phyloP scores from a whole-genome alignment of 2,113 vertebrate species.

The Hippocampus zosterae region DNA sequence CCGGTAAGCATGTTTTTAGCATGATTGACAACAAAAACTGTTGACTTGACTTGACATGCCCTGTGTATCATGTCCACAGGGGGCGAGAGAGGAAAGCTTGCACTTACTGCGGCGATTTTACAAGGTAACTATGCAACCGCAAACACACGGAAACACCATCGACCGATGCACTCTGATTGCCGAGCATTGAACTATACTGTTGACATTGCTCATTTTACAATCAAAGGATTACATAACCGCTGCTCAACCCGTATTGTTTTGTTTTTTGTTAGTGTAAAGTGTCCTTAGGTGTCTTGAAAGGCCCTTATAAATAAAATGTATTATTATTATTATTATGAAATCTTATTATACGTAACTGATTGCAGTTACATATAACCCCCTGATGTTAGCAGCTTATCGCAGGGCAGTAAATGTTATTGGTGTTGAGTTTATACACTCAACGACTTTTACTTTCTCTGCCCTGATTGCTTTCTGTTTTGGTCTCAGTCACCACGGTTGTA shows the following conservation, averaged over 20 bases:
- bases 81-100: constrained; percentile 92
- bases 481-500: constrained; percentile 3
- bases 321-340: too few species aligned
- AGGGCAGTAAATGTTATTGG: neutral
- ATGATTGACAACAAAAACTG: too few species aligned
- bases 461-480: constrained; percentile 32
- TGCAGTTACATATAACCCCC: too few species aligned
- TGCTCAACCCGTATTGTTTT: too few species aligned
- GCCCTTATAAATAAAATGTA: too few species aligned
- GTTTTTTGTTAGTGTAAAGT: too few species aligned
- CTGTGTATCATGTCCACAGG: constrained; percentile 63
- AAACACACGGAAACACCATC: neutral
- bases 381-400: neutral
- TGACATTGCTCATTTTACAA: neutral
- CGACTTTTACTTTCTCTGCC: neutral
- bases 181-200: neutral
- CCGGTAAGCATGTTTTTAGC: neutral
- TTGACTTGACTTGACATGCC: too few species aligned
- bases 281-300: too few species aligned
- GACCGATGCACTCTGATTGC: neutral
- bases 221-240: too few species aligned
- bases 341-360: too few species aligned
- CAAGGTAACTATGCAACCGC: constrained; percentile 72
- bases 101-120: constrained; percentile 89
- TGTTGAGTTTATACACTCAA: neutral